Evolutionary conservation across 1,140 invertebrate genomes (phyloP).

Genomic region (Orius laevigatus): DNA sequence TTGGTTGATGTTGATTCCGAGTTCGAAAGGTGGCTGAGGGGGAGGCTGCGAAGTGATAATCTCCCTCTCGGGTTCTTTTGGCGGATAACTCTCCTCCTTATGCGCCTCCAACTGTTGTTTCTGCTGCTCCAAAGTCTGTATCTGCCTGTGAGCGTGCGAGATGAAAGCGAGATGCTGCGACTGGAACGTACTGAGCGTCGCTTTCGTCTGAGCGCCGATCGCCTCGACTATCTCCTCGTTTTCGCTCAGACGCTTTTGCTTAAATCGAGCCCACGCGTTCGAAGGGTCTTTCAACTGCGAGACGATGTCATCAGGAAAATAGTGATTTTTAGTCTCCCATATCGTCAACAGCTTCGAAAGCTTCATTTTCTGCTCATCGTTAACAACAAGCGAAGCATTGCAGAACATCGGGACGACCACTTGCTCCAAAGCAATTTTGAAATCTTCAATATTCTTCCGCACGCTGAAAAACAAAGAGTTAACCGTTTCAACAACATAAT

Average conservation of each 20-base stretch:
- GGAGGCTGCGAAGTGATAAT: constrained; percentile 15
- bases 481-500: neutral
- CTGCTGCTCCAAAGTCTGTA: constrained; percentile 65
- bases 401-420: constrained; percentile 96
- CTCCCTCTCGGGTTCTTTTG: neutral
- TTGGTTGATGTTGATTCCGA: constrained; percentile 32
- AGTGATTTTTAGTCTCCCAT: constrained; percentile 93
- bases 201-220: constrained; percentile 55
- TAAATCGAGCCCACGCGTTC: constrained; percentile 59
- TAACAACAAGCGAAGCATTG: constrained; percentile 59
- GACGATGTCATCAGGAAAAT: constrained; percentile 70
- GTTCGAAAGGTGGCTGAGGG: constrained; percentile 9
- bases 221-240: constrained; percentile 57
- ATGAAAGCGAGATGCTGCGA: constrained; percentile 91
- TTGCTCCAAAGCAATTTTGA: constrained; percentile 79
- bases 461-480: constrained; percentile 42
- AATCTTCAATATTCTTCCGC: constrained; percentile 80
- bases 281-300: constrained; percentile 66
- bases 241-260: constrained; percentile 61
- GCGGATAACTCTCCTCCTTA: constrained; percentile 20
- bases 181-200: constrained; percentile 67
- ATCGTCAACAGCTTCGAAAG: constrained; percentile 79
- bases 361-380: constrained; percentile 74
- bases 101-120: constrained; percentile 58
- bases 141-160: constrained; percentile 72